These are phyloP conservation scores for Triplophysa tibetana DNA, from an alignment of 2,113 vertebrate species.

Conservation along the genomic window DNA sequence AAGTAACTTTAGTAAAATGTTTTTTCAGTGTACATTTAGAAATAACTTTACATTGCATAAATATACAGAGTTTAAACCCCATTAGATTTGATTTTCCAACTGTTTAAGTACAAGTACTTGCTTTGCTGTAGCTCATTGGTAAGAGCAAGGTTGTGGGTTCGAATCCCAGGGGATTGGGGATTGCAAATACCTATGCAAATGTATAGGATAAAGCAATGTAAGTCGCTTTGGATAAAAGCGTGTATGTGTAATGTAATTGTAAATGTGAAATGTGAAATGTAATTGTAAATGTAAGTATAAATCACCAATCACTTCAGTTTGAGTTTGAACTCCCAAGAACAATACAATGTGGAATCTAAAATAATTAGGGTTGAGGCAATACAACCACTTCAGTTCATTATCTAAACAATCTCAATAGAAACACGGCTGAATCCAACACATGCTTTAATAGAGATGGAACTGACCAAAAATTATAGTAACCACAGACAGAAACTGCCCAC, in stretches of 20 bases:
- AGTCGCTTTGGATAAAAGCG: too few relatives aligned
- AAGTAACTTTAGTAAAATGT: too few relatives aligned
- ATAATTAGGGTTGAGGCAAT: background rate
- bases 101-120: background rate
- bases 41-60: background rate
- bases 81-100: background rate
- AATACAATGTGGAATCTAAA: background rate
- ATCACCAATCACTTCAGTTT: too few relatives aligned
- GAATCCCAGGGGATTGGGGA: too few relatives aligned
- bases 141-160: too few relatives aligned
- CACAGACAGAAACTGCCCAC: constrained; percentile 8
- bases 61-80: background rate
- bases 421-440: background rate
- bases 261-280: too few relatives aligned
- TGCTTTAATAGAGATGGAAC: constrained; percentile 22
- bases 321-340: background rate
- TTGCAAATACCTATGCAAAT: too few relatives aligned
- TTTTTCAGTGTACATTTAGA: too few relatives aligned
- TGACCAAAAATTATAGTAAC: constrained; percentile 10
- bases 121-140: too few relatives aligned
- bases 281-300: too few relatives aligned
- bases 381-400: background rate
- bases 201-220: too few relatives aligned
- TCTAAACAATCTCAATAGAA: background rate
- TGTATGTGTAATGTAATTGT: too few relatives aligned